Base-by-base conservation (phyloP, 2,113 vertebrate genomes). In the Xenopus laevis region DNA sequence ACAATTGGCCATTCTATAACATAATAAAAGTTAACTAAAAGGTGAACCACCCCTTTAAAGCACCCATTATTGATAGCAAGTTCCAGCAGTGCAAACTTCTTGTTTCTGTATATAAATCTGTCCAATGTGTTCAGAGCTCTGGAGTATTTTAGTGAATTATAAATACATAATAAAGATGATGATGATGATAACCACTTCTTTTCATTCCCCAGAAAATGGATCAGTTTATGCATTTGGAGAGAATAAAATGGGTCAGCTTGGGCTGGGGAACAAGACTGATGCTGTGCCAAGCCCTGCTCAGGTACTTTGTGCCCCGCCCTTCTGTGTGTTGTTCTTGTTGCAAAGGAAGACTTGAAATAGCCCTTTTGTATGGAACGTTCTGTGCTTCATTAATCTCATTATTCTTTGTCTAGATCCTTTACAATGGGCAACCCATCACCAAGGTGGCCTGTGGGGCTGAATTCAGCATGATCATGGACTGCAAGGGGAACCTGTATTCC, bases 391-490 rank as follows among this genome's bases (percentile, higher is more conserved):
- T 46, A 50, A 40, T 45, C 4, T 11, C 18, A 2, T 15, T 66
- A 10, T 52, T 47, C 70, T 57, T 72, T 79, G 63, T n/a, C 0
- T 79, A 99, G 97, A 95, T 99, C 72, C 90, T 93, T 84, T 99
- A 99, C 90, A 96, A 97, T 0, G 97, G 96, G 59, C 97, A 99
- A 84, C 97, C 97, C 0, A 92, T 99, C 81, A 95, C 97, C 83
- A 99, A 98, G 72, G 89, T 97, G 84, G 91, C 95, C 0, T 98
- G 96, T 7, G 97, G 97, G 7, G 97, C 96, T 0, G 97, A 98
- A 55, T 99, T 99, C 90, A 97, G 96, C 80, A 98, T 98, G 96
- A 92, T 97, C 78, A 95, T 97, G 87, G 97, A 99, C 84, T 99
- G 97, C 84, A 97, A 99, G 86, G 97, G 97, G 30, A 98, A 98